Evolutionary conservation across 1,140 invertebrate genomes (phyloP), one percentile per base, ranked within the genome.

Genomic region (Aporrectodea caliginosa): DNA sequence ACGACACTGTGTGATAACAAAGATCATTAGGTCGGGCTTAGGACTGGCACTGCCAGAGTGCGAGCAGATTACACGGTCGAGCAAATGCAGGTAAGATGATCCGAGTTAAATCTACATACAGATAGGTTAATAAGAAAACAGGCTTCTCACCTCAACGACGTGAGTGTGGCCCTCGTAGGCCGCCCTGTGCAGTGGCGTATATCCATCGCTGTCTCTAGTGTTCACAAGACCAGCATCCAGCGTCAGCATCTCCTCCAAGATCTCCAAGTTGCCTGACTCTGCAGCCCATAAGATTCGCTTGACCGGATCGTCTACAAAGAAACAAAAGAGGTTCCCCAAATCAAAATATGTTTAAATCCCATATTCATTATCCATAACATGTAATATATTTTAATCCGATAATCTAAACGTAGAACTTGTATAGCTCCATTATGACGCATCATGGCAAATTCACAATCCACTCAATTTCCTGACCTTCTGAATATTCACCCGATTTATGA

Each of bases 181-280:
- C n/a, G 97, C 95, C 86, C 97, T 89, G 83, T 97, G 95, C 35
- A 97, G 88, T 0, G 95, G 93, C 16, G 95, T 95, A 84, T 99
- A 99, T 0, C 93, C 92, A 91, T 99, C 97, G 77, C 91, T 90
- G 88, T 99, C 97, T 33, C 84, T 88, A 12, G 90, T 91, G 86
- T 92, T 88, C 0, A 97, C 89, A 34, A 96, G 88, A 1, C 86
- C 84, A 0, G 90, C 88, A 87, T 95, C 90, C 79, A 89, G 84
- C 16, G 85, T 82, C 0, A 96, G 79, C 68, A 96, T 86, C 81
- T 90, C 88, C 77, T 91, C 89, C 0, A 95, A 87, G 78, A 90
- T 88, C 35, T 93, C 91, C 0, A 93, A 78, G 73, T 93, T 88
- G 78, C 94, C 94, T 84, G 94, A 91, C 89, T 95, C 94, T 68